phyloP scores from a whole-genome alignment of 1,140 invertebrate genomes.

The Camponotus pennsylvanicus region DNA sequence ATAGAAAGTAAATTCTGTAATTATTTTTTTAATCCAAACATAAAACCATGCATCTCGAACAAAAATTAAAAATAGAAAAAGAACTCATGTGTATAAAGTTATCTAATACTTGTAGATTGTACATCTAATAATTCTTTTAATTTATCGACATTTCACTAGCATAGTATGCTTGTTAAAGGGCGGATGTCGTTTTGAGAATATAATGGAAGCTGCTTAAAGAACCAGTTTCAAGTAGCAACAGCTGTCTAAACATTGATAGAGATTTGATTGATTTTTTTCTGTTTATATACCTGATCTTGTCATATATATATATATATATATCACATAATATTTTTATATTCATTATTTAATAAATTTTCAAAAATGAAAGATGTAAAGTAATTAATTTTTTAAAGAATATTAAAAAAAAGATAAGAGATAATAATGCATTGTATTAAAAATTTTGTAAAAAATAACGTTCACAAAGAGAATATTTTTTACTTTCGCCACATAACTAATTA shows the following conservation, averaged over 20 bases:
- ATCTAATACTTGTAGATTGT: neutral
- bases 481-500: too few relatives aligned
- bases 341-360: neutral
- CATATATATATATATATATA: neutral
- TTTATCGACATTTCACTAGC: slow-evolving; percentile 39
- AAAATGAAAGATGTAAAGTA: neutral
- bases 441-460: too few relatives aligned
- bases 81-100: neutral
- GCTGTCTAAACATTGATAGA: slow-evolving; percentile 75
- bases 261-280: slow-evolving; percentile 59
- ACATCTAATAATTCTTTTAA: neutral
- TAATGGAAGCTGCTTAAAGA: slow-evolving; percentile 67
- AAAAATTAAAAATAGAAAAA: slow-evolving; percentile 3
- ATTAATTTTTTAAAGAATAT: neutral
- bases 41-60: neutral
- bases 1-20: neutral
- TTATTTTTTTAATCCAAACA: neutral
- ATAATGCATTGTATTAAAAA: neutral
- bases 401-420: neutral
- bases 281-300: neutral
- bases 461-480: neutral
- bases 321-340: neutral
- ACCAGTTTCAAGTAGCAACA: slow-evolving; percentile 73
- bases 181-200: slow-evolving; percentile 70
- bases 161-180: slow-evolving; percentile 16